Evolutionary conservation across 2,888 invertebrate species (phyloP).

Genomic region (Conomelus anceps): DNA sequence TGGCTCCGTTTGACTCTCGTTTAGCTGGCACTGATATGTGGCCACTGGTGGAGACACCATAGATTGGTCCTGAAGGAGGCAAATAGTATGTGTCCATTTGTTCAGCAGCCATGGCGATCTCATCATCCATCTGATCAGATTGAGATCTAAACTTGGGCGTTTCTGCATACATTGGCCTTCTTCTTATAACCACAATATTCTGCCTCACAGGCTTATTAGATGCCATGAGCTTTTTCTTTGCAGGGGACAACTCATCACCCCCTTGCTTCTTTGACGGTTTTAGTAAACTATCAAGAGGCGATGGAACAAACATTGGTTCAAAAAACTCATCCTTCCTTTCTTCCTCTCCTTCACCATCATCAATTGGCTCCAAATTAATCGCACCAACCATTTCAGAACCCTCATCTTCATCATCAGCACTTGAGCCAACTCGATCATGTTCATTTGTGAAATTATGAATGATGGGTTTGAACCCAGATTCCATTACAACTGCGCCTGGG

Average conservation of each 20-base stretch:
- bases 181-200: slow-evolving; percentile 24
- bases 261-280: slow-evolving; percentile 39
- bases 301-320: slow-evolving; percentile 75
- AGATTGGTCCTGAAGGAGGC: slow-evolving; percentile 50
- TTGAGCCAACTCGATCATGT: slow-evolving; percentile 48
- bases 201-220: slow-evolving; percentile 29
- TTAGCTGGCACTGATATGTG: slow-evolving; percentile 15
- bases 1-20: slow-evolving; percentile 5
- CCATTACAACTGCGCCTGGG: slow-evolving; percentile 72
- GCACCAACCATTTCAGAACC: slow-evolving; percentile 44
- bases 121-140: slow-evolving; percentile 43
- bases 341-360: slow-evolving; percentile 45
- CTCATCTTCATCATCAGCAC: slow-evolving; percentile 46
- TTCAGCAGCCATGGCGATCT: slow-evolving; percentile 64
- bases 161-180: slow-evolving; percentile 28
- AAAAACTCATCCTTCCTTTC: slow-evolving; percentile 51
- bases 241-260: slow-evolving; percentile 19
- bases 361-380: slow-evolving; percentile 41
- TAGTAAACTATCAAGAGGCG: slow-evolving; percentile 56
- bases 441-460: slow-evolving; percentile 50
- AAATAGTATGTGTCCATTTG: slow-evolving; percentile 64
- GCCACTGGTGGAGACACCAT: slow-evolving; percentile 6
- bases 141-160: slow-evolving; percentile 28
- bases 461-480: slow-evolving; percentile 78
- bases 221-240: slow-evolving; percentile 26